phyloP scores from a whole-genome alignment of 2,113 vertebrate species.

The Eira barbara region DNA sequence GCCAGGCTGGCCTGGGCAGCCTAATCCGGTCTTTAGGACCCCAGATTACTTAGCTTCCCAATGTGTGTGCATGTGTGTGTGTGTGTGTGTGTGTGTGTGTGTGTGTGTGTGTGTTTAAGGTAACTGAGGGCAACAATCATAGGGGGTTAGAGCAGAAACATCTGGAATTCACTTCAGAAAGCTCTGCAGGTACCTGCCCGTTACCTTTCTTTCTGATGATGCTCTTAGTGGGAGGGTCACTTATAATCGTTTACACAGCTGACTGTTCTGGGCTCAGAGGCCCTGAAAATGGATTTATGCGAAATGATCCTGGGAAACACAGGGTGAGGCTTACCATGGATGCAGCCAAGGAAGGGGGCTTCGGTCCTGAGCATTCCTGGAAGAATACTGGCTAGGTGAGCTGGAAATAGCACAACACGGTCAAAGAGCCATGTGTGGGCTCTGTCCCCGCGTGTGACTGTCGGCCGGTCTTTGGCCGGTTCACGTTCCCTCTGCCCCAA shows the following conservation, averaged over 20 bases:
- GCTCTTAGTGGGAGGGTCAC: slow-evolving; percentile 10
- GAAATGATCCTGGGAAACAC: not conserved
- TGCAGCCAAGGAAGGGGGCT: not conserved
- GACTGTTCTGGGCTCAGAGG: slow-evolving; percentile 57
- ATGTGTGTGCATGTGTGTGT: not conserved
- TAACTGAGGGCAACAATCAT: not conserved
- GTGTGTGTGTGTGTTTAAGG: not conserved
- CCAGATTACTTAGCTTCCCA: not conserved
- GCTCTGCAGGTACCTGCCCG: not conserved
- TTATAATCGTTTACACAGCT: slow-evolving; percentile 65
- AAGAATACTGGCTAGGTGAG: not conserved
- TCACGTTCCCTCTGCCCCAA: not conserved
- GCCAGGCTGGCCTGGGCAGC: not conserved
- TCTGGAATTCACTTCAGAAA: not conserved
- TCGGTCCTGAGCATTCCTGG: fast-evolving
- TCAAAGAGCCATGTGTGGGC: not conserved
- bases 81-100: not conserved
- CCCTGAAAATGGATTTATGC: slow-evolving; percentile 59
- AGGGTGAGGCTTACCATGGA: fast-evolving
- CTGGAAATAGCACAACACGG: not conserved
- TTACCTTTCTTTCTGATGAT: not conserved
- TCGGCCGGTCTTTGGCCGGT: not conserved
- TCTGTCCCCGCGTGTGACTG: not conserved
- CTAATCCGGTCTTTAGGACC: not conserved
- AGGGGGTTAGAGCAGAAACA: not conserved